These are phyloP conservation scores for Cossypha caffra DNA, from an alignment of 2,797 vertebrate genomes.

Conservation along the genomic window DNA sequence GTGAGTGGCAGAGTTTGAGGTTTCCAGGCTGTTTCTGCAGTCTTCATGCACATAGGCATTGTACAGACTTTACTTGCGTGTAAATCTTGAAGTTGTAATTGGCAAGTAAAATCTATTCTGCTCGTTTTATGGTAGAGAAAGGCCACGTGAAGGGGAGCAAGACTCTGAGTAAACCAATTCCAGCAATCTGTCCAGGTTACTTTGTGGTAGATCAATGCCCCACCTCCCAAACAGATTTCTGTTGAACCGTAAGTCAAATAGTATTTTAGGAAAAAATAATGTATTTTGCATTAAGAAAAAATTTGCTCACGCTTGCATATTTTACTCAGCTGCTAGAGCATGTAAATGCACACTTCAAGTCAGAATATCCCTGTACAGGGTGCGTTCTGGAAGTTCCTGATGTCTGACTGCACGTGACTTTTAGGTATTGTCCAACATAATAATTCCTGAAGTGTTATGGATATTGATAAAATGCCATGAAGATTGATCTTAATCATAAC, in stretches of 20 bases:
- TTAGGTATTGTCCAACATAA: background rate
- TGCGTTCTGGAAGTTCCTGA: background rate
- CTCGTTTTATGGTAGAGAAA: background rate
- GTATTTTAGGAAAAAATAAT: background rate
- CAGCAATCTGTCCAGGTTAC: background rate
- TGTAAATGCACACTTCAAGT: background rate
- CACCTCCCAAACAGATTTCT: background rate
- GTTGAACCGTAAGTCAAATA: background rate
- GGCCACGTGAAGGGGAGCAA: background rate
- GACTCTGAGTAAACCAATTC: background rate
- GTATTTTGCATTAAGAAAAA: background rate
- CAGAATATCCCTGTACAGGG: background rate
- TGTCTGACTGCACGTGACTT: background rate
- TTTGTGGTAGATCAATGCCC: background rate
- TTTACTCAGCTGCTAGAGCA: background rate
- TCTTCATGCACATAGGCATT: background rate
- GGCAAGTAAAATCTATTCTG: background rate
- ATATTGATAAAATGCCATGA: background rate
- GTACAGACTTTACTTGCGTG: background rate
- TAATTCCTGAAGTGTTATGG: background rate
- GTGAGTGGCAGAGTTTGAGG: fast-evolving
- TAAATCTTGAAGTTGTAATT: background rate
- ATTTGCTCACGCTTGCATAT: background rate
- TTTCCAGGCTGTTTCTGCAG: background rate
- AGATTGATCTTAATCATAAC: background rate